Base-by-base conservation (phyloP, 2,113 vertebrate species). In the Hippocampus comes region DNA sequence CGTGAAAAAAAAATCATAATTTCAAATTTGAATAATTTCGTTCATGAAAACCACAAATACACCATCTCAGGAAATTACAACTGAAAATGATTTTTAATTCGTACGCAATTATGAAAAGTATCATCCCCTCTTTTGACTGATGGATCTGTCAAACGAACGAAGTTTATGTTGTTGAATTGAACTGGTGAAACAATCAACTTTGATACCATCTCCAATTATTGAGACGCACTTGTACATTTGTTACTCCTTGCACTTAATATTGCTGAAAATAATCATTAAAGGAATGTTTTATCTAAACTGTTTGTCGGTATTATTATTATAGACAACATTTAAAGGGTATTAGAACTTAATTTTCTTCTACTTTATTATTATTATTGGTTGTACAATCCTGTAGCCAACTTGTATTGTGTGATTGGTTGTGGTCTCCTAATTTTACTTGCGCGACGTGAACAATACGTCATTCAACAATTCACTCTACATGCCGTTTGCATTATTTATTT, bases 191-290 rank as follows among this genome's bases (percentile, higher is more conserved):
- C 18, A 20, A 49, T 49, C 4, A 59, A 14, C 59, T 61, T 61
- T 61, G 7, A 30, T 34, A 20, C 27, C 17, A 20, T 20, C 15
- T 61, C 23, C 27, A 34, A 70, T 56, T 49, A 68, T 27, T 27
- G 48, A 63, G 70, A 38, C 51, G 38, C n/a, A 64, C 53, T 30
- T 38, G 20, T 49, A 70, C 43, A 68, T 53, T 69, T 12, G 30
- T 73, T 60, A 78, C 63, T 70, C 67, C 61, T 46, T 75, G 73
- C 73, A 84, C 81, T 81, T 78, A 25, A 57, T 57, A 30, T 66
- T 71, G 43, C 68, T 51, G 68, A 74, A 59, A 69, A 75, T 60
- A 71, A 79, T 84, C 81, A 86, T 79, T 60, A 72, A 81, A 78
- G 25, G 48, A 43, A 66, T 18, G 23, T 66, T 48, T 25, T 66